These are phyloP conservation scores for Anastatus disparis DNA, from an alignment of 1,140 invertebrate genomes.

Conservation along the genomic window DNA sequence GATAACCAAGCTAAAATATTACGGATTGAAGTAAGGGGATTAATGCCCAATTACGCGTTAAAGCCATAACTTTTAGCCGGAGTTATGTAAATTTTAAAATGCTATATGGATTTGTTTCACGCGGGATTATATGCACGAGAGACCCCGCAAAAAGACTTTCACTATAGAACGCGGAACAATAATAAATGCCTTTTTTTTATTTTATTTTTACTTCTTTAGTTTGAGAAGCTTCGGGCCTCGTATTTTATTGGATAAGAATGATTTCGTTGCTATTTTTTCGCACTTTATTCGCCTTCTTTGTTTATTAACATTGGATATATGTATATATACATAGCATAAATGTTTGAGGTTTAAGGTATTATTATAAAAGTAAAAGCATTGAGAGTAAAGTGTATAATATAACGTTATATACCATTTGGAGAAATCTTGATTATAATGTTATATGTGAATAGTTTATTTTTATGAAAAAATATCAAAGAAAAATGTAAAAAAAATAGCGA, in stretches of 20 bases:
- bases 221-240: constrained; percentile 2
- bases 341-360: neutral
- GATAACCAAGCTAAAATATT: no score
- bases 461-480: constrained; percentile 2
- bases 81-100: constrained; percentile 38
- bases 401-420: constrained; percentile 20
- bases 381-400: neutral
- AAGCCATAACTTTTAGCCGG: constrained; percentile 12
- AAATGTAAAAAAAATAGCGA: no score
- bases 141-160: neutral
- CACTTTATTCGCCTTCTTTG: no score
- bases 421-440: constrained; percentile 18
- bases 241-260: neutral
- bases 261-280: neutral
- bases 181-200: no score
- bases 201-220: no score
- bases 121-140: no score
- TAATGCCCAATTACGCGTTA: constrained; percentile 20
- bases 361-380: constrained; percentile 16
- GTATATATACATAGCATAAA: neutral
- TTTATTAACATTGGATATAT: neutral
- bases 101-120: neutral
- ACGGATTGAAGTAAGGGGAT: constrained; percentile 6
- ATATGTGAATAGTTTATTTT: neutral
- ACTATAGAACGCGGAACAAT: constrained; percentile 18